Base-by-base conservation (phyloP, 2,888 invertebrate species). In the Aromia moschata region DNA sequence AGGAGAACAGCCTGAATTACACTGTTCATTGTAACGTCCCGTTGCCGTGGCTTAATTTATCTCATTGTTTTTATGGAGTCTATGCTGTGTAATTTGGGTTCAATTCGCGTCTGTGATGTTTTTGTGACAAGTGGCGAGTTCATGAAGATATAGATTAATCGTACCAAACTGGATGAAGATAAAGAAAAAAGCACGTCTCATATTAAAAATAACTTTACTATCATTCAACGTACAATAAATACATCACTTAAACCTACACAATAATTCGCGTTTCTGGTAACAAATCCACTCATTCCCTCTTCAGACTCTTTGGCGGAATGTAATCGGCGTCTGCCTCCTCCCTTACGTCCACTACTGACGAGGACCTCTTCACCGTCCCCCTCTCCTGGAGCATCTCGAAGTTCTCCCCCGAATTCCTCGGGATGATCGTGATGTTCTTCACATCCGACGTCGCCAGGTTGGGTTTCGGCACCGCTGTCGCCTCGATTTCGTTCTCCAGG, bases 401-500 rank as follows among this genome's bases (percentile, higher is more conserved):
- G 14, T 30, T 31, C 1, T 61, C 58, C 1, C 41, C 57, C 9
- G 64, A 36, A 53, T 31, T 46, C 47, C 56, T 63, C 1, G 60
- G 58, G 20, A 64, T 49, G 18, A 60, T 56, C 38, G 61, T 62
- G 16, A 67, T 57, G 30, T 65, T 69, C 36, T 62, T 64, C 3
- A 67, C 40, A 16, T 64, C 68, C n/a, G 57, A 45, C n/a, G 59
- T 62, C 10, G 58, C 55, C 53, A 68, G 62, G 44, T 67, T 68
- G 1, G 76, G 73, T 62, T 77, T 77, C 0, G 71, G 71, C 16
- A 77, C 71, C 2, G 77, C 69, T 10, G 73, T 79, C 9, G 79
- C 77, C 11, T 75, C 72, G 30, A 80, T 67, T 61, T 80, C 76
- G 43, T 73, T 77, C 60, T 80, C 80, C 25, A 80, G 63, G 72